Conservation (phyloP, 2,797 vertebrate genomes). For the Triplophysa yarkandensis region DNA sequence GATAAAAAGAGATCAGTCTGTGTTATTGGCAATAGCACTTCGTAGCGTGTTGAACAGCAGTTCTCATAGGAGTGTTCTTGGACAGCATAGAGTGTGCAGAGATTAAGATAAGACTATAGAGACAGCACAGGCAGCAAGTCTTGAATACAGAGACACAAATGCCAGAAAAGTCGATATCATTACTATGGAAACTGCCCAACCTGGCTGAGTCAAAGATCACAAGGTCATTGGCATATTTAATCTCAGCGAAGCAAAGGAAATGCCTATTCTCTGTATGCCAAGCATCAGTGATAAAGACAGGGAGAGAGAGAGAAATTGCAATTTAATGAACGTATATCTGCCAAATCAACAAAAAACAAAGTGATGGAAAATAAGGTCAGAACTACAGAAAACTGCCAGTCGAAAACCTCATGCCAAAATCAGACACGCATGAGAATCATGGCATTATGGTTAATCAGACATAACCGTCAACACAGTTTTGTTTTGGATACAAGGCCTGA, state of each 20-base stretch:
- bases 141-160: not conserved
- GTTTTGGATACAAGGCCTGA: slow-evolving; percentile 45
- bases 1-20: slow-evolving; percentile 43
- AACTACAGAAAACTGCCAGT: slow-evolving; percentile 19
- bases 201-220: slow-evolving; percentile 65
- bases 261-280: slow-evolving; percentile 21
- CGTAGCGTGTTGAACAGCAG: slow-evolving; percentile 18
- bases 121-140: slow-evolving; percentile 7
- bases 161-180: slow-evolving; percentile 49
- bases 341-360: slow-evolving; percentile 27
- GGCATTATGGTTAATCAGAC: slow-evolving; percentile 37
- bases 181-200: slow-evolving; percentile 67
- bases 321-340: not conserved
- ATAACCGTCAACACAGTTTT: slow-evolving; percentile 50
- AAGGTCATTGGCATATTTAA: slow-evolving; percentile 51
- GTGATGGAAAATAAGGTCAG: slow-evolving; percentile 2
- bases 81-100: slow-evolving; percentile 31
- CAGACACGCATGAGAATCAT: slow-evolving; percentile 29
- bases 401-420: slow-evolving; percentile 12
- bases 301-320: not conserved
- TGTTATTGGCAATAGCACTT: slow-evolving; percentile 24
- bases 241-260: slow-evolving; percentile 45
- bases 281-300: slow-evolving; percentile 8
- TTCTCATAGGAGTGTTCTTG: slow-evolving; percentile 23
- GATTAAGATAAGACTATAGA: slow-evolving; percentile 22